Conservation (phyloP, 1,140 invertebrate genomes). For the Lerema accius region DNA sequence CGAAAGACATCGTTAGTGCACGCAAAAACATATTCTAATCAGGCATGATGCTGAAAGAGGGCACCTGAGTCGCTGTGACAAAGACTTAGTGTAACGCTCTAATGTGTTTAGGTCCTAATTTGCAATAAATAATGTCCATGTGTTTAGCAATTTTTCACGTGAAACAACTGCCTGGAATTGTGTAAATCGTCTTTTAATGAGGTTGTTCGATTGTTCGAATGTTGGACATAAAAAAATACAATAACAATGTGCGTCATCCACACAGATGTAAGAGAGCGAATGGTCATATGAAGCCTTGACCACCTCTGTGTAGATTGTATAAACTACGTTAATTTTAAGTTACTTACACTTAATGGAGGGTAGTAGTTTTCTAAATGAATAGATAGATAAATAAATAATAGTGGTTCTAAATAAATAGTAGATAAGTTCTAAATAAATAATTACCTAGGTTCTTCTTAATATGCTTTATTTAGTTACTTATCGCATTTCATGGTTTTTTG, state of each 20-base stretch:
- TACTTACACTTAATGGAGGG: too few species aligned
- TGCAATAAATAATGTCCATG: constrained; percentile 10
- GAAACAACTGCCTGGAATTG: constrained; percentile 26
- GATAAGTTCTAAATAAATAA: too few species aligned
- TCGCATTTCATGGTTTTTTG: too few species aligned
- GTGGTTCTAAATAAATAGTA: too few species aligned
- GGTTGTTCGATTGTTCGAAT: constrained; percentile 7
- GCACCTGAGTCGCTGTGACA: constrained; percentile 45
- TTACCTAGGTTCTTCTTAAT: too few species aligned
- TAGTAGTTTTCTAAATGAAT: too few species aligned
- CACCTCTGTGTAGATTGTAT: background rate
- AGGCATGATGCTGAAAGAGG: constrained; percentile 38
- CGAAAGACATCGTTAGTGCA: constrained; percentile 56
- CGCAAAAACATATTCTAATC: constrained; percentile 55
- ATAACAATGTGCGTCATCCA: background rate
- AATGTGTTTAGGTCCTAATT: constrained; percentile 35
- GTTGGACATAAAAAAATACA: background rate
- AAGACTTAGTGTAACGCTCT: constrained; percentile 31
- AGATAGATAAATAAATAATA: too few species aligned
- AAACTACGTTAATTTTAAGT: too few species aligned
- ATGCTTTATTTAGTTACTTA: too few species aligned
- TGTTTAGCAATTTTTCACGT: constrained; percentile 32
- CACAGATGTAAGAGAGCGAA: background rate
- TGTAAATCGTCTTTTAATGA: constrained; percentile 32
- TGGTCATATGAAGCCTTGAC: background rate